phyloP scores from a whole-genome alignment of 1,140 invertebrate genomes.

The Nephila pilipes region DNA sequence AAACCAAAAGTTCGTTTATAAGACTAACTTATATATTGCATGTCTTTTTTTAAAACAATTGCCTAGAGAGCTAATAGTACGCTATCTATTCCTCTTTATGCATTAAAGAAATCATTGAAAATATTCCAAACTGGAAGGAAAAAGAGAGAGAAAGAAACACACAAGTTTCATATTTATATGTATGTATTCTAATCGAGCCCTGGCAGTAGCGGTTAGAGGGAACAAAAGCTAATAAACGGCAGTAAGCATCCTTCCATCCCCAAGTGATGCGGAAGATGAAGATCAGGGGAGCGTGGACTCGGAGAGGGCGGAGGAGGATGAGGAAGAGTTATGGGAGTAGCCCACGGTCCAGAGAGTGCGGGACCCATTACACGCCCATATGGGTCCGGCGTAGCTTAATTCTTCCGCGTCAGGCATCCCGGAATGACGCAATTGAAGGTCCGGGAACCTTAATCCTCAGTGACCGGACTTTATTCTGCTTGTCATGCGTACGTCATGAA shows the following conservation, averaged over 20 bases:
- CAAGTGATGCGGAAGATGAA: constrained; percentile 76
- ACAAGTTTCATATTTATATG: constrained; percentile 22
- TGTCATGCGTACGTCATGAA: constrained; percentile 68
- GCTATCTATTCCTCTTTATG: no score
- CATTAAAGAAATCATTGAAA: no score
- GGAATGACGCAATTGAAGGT: constrained; percentile 68
- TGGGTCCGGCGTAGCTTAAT: constrained; percentile 75
- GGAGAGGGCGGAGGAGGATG: neutral
- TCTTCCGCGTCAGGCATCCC: constrained; percentile 74
- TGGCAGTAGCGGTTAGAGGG: neutral
- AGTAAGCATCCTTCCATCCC: constrained; percentile 70
- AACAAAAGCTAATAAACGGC: constrained; percentile 73
- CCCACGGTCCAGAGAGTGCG: constrained; percentile 69
- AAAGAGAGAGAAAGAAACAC: neutral
- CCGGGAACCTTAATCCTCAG: constrained; percentile 68
- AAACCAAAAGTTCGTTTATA: no score
- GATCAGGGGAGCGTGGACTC: constrained; percentile 42
- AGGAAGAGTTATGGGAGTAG: constrained; percentile 70
- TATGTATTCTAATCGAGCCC: constrained; percentile 21
- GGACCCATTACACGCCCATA: constrained; percentile 76
- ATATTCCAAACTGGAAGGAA: neutral
- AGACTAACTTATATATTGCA: no score
- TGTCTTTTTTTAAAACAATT: no score
- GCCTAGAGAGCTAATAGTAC: no score
- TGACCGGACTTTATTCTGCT: constrained; percentile 76